Evolutionary conservation across 2,797 vertebrate genomes (phyloP), one percentile per base, ranked within the genome.

Genomic region (Sebastes matsubarae): DNA sequence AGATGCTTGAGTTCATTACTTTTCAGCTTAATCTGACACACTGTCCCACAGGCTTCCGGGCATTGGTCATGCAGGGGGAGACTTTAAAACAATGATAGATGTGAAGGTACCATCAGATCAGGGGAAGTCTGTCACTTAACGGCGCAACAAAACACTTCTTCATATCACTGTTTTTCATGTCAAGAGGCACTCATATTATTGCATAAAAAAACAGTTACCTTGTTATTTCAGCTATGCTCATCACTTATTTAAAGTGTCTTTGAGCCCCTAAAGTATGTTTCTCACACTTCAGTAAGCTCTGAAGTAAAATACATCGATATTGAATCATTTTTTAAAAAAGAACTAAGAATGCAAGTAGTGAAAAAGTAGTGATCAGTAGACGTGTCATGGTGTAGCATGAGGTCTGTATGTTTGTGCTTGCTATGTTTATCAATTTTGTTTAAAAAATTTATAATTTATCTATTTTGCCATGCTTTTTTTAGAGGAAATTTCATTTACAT

Each of bases 1-100:
- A 77, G 27, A 79, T 75, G 61, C 74, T 86, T 70, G 71, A 72
- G 72, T 78, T 91, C 79, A 84, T 81, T 32, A 67, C 50, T 80
- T 63, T 89, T 84, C 58, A 61, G 13, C 61, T 78, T 76, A 54
- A 78, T 77, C 59, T 61, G 81, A 89, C 85, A 85, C 34, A 8
- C 14, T 29, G 57, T 82, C 71, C 68, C 22, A 25, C 36, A 82
- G 77, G 57, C 72, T 55, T n/a, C 1, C 6, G 11, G 34, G 10
- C 10, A 11, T 36, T 68, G 63, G 14, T 59, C 12, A 36, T 30
- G 68, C 6, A 46, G 54, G 25, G 32, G 22, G 42, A 67, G 52
- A 72, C 68, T 79, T 77, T 54, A 32, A 55, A 80, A 85, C 75
- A 72, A 61, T 70, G 59, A 80, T 25, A 14, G 27, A 79, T 30